Evolutionary conservation across 2,113 vertebrate genomes (phyloP).

Genomic region (Eurypyga helias): DNA sequence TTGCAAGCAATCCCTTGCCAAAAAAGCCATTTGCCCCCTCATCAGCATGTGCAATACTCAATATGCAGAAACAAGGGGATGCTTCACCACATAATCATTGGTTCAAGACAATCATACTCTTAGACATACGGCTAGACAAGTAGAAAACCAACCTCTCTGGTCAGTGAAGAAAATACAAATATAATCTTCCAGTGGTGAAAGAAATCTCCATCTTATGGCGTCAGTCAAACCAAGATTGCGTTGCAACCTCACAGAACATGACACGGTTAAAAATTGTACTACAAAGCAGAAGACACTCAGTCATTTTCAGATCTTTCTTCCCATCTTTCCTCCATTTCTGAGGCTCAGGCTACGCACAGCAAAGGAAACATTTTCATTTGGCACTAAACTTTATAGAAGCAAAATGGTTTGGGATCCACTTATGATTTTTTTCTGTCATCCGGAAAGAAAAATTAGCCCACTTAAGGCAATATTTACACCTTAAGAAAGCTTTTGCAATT

Average conservation of each 20-base stretch:
- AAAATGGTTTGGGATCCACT: not conserved
- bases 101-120: not conserved
- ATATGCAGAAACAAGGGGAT: not conserved
- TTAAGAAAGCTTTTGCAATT: not conserved
- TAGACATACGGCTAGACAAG: not conserved
- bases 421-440: not conserved
- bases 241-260: not conserved
- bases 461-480: not conserved
- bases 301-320: not conserved
- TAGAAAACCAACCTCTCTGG: not conserved
- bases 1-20: not conserved
- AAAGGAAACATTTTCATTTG: not conserved
- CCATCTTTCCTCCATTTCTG: not conserved
- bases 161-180: not conserved
- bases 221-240: not conserved
- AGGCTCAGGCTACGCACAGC: not conserved
- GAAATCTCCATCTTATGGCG: not conserved
- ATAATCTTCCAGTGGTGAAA: not conserved
- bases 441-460: not conserved
- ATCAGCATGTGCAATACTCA: not conserved
- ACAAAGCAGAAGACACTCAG: not conserved
- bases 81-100: not conserved
- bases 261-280: not conserved
- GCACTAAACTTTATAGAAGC: not conserved
- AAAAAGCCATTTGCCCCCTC: not conserved